Percentiles rank a stretch among this genome's conserved stretches.
Conservation (phyloP, 2,113 vertebrate genomes). For the Triplophysa rosa region DNA sequence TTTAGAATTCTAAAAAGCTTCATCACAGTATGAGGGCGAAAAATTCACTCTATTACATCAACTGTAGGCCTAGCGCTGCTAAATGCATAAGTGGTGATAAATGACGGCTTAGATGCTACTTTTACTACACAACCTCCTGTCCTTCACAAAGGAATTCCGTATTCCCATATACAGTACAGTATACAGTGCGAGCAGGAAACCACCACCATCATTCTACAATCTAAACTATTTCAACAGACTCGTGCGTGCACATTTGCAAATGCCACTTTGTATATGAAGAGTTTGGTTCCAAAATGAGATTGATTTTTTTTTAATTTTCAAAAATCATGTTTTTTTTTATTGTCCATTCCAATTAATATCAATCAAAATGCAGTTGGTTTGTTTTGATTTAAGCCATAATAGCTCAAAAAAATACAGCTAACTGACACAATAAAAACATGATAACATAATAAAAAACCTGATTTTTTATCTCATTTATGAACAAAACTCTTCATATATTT, state of each 20-base stretch:
- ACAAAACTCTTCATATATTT: background rate
- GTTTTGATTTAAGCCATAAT: too few relatives aligned
- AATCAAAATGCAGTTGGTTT: too few relatives aligned
- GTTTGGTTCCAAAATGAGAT: too few relatives aligned
- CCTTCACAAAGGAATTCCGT: slow-evolving; percentile 46
- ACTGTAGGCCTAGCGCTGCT: slow-evolving; percentile 51
- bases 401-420: too few relatives aligned
- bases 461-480: too few relatives aligned
- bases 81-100: slow-evolving; percentile 59
- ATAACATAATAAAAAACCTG: too few relatives aligned
- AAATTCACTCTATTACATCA: slow-evolving; percentile 58
- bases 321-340: too few relatives aligned
- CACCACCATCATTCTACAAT: background rate
- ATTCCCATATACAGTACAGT: background rate
- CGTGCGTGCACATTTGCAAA: too few relatives aligned
- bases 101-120: slow-evolving; percentile 55
- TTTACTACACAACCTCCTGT: slow-evolving; percentile 37
- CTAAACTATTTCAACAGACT: slow-evolving; percentile 34
- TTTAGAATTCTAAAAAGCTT: slow-evolving; percentile 61
- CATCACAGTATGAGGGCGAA: slow-evolving; percentile 63
- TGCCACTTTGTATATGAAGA: too few relatives aligned
- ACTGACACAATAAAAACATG: too few relatives aligned
- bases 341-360: too few relatives aligned
- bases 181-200: background rate
- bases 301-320: too few relatives aligned